A percentile compares a stretch with the other conserved stretches of the same genome.
phyloP scores from a whole-genome alignment of 2,797 vertebrate species.

The Salmo trutta region DNA sequence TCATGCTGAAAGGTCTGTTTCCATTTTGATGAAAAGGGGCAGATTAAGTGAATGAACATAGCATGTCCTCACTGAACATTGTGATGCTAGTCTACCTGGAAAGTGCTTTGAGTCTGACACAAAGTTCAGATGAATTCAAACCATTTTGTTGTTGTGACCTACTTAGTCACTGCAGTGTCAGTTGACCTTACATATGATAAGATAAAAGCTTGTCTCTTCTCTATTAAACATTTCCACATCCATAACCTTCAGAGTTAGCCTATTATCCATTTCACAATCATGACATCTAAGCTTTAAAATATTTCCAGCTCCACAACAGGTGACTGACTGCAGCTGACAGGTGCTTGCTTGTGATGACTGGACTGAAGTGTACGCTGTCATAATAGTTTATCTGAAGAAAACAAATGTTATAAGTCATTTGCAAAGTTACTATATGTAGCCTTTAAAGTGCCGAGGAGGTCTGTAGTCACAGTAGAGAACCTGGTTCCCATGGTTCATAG shows the following conservation, averaged over 20 bases:
- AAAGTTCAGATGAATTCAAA: background rate
- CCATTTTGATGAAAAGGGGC: slow-evolving; percentile 44
- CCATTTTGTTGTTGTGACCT: background rate
- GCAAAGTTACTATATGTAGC: background rate
- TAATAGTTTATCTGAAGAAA: background rate
- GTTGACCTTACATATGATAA: background rate
- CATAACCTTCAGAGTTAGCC: too few relatives aligned
- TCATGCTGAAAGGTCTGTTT: slow-evolving; percentile 48
- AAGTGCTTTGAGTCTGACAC: slow-evolving; percentile 19
- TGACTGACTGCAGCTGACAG: background rate
- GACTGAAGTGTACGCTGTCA: background rate
- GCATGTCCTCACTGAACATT: slow-evolving; percentile 18
- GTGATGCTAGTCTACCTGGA: slow-evolving; percentile 17
- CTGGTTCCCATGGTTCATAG: slow-evolving; percentile 69
- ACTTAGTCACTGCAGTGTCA: background rate
- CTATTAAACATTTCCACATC: too few relatives aligned
- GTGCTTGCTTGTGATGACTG: background rate
- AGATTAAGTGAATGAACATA: slow-evolving; percentile 37
- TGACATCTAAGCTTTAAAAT: background rate
- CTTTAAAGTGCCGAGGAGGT: slow-evolving; percentile 50
- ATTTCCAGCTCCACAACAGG: background rate
- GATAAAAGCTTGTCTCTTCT: background rate
- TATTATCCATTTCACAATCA: too few relatives aligned
- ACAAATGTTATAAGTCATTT: background rate
- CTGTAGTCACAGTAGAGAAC: slow-evolving; percentile 48